These are phyloP conservation scores for Molossus alvarezi DNA, from an alignment of 2,797 vertebrate genomes.

Conservation along the genomic window DNA sequence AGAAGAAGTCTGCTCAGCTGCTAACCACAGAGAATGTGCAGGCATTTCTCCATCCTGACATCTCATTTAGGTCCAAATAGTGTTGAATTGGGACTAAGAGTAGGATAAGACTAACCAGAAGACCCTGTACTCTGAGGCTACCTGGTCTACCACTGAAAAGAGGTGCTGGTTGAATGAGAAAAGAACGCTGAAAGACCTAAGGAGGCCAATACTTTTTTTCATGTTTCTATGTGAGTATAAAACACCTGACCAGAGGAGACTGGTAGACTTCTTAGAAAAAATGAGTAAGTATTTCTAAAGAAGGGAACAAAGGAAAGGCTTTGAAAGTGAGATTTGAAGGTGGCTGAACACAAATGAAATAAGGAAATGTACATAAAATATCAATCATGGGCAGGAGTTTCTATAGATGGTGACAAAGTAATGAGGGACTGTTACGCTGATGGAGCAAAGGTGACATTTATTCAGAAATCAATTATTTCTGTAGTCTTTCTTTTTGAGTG, in stretches of 20 bases:
- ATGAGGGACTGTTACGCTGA: background rate
- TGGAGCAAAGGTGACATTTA: background rate
- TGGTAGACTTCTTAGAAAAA: conserved; percentile 41
- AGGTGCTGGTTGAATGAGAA: background rate
- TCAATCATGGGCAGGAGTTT: background rate
- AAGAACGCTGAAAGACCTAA: background rate
- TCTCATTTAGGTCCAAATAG: background rate
- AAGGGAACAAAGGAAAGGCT: background rate
- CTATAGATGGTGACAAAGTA: background rate
- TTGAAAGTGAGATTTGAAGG: background rate
- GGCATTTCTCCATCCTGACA: background rate
- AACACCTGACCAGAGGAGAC: background rate
- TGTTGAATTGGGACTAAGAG: background rate
- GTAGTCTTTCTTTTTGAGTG: background rate
- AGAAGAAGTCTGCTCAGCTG: background rate
- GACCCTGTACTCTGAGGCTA: background rate
- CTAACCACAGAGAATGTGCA: background rate
- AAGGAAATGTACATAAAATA: conserved; percentile 14
- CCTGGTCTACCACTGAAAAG: background rate
- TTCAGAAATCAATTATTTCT: background rate
- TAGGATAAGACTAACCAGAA: background rate
- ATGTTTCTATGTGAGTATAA: conserved; percentile 5
- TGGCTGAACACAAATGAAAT: background rate
- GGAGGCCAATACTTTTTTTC: background rate
- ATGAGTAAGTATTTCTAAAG: background rate